phyloP scores from a whole-genome alignment of 2,888 invertebrate species.

The Scaptomyza tumidula region DNA sequence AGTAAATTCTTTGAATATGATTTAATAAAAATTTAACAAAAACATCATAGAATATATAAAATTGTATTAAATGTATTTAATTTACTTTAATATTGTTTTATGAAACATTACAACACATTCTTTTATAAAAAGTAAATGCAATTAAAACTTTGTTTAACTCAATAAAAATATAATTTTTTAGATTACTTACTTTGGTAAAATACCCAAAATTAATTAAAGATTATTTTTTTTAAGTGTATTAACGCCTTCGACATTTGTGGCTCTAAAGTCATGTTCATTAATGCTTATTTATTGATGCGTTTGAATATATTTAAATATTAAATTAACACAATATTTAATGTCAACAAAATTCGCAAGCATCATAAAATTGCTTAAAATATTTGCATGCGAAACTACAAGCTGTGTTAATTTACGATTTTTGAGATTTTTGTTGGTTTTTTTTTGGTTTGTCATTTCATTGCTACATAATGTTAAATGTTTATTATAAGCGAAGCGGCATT shows the following conservation, averaged over 20 bases:
- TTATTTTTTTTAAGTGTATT: slow-evolving; percentile 1
- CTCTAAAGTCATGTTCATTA: not conserved
- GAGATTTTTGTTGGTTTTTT: slow-evolving; percentile 17
- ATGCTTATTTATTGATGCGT: slow-evolving; percentile 46
- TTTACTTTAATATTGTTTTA: too few species aligned
- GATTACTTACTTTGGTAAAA: too few species aligned
- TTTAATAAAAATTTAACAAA: too few species aligned
- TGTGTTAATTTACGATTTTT: slow-evolving; percentile 14
- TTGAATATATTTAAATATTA: slow-evolving; percentile 74
- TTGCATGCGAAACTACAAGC: slow-evolving; percentile 51
- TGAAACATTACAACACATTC: too few species aligned
- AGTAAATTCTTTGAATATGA: slow-evolving; percentile 73
- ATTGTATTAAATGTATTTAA: too few species aligned
- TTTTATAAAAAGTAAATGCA: too few species aligned
- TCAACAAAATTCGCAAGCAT: slow-evolving; percentile 62
- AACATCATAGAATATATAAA: too few species aligned
- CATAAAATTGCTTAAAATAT: slow-evolving; percentile 68
- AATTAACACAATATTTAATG: slow-evolving; percentile 77
- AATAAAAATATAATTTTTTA: too few species aligned
- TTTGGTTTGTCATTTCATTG: slow-evolving; percentile 40
- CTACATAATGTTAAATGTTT: slow-evolving; percentile 48
- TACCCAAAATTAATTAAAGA: too few species aligned
- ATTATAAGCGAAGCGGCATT: slow-evolving; percentile 32
- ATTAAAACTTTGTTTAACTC: too few species aligned
- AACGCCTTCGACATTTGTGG: not conserved